Conservation (phyloP, 2,797 vertebrate genomes). For the Notolabrus celidotus region DNA sequence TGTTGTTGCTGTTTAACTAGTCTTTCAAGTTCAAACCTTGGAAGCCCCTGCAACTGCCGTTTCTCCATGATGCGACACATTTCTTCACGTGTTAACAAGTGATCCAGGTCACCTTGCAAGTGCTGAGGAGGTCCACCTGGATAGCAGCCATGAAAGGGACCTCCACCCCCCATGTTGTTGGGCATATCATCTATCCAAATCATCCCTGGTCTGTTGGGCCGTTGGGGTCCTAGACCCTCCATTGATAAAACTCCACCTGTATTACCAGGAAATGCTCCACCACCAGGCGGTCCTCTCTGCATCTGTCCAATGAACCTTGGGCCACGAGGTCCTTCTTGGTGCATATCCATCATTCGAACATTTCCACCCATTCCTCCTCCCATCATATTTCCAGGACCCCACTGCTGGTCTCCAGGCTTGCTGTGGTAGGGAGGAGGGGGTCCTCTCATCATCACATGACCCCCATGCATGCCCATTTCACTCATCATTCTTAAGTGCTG, state of each 20-base stretch:
- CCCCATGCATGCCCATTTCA: slow-evolving; percentile 84
- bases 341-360: slow-evolving; percentile 82
- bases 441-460: slow-evolving; percentile 90
- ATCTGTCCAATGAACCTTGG: slow-evolving; percentile 90
- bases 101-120: slow-evolving; percentile 90
- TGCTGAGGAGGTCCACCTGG: slow-evolving; percentile 83
- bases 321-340: slow-evolving; percentile 85
- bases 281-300: slow-evolving; percentile 85
- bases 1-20: slow-evolving; percentile 89
- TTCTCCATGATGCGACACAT: slow-evolving; percentile 95
- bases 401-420: slow-evolving; percentile 92
- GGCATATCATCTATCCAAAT: slow-evolving; percentile 94
- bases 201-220: slow-evolving; percentile 89
- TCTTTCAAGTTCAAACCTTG: slow-evolving; percentile 93
- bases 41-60: slow-evolving; percentile 87
- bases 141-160: slow-evolving; percentile 90
- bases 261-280: slow-evolving; percentile 80
- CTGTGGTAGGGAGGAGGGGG: slow-evolving; percentile 98
- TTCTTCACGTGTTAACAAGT: slow-evolving; percentile 91
- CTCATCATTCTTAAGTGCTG: slow-evolving; percentile 86
- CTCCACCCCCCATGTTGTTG: slow-evolving; percentile 88
- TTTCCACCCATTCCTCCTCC: slow-evolving; percentile 87
- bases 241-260: slow-evolving; percentile 90
- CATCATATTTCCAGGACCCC: slow-evolving; percentile 89
- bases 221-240: slow-evolving; percentile 90